A percentile compares a stretch with the other conserved stretches of the same genome.
Conservation (phyloP, 2,797 vertebrate genomes). For the Carapus acus region DNA sequence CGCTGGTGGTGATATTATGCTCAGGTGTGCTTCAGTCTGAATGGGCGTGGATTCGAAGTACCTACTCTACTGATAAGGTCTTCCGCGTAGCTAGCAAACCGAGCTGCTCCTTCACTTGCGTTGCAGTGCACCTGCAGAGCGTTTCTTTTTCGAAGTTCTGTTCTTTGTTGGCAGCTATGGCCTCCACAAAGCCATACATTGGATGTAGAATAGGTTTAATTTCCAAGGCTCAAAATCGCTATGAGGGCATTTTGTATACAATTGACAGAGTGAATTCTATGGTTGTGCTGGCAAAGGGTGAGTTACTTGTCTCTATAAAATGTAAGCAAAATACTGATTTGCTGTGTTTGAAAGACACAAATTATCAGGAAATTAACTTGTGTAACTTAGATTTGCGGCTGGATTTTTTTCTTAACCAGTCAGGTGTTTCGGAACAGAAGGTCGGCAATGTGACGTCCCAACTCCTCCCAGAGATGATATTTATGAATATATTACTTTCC, state of each 20-base stretch:
- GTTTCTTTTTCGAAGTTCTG: not conserved
- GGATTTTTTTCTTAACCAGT: slow-evolving; percentile 71
- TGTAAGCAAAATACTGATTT: no score
- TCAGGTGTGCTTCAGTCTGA: slow-evolving; percentile 40
- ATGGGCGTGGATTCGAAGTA: slow-evolving; percentile 44
- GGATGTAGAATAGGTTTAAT: slow-evolving; percentile 88
- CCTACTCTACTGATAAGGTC: slow-evolving; percentile 43
- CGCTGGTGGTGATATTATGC: not conserved
- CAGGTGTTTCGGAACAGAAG: slow-evolving; percentile 93
- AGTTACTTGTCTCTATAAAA: no score
- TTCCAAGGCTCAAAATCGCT: slow-evolving; percentile 92
- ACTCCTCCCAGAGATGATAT: slow-evolving; percentile 86
- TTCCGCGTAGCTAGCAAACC: not conserved
- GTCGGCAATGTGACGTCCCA: slow-evolving; percentile 88
- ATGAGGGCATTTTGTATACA: slow-evolving; percentile 92
- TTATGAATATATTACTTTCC: slow-evolving; percentile 96
- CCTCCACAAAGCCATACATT: slow-evolving; percentile 79
- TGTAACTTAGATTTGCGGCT: no score
- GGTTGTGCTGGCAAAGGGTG: slow-evolving; percentile 85
- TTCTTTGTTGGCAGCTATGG: slow-evolving; percentile 66
- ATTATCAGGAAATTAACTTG: no score
- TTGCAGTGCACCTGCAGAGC: not conserved
- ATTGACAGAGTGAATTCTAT: slow-evolving; percentile 91
- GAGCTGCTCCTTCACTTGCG: not conserved
- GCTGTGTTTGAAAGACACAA: no score